Evolutionary conservation across 2,888 invertebrate genomes (phyloP).

Genomic region (Thyatira batis): DNA sequence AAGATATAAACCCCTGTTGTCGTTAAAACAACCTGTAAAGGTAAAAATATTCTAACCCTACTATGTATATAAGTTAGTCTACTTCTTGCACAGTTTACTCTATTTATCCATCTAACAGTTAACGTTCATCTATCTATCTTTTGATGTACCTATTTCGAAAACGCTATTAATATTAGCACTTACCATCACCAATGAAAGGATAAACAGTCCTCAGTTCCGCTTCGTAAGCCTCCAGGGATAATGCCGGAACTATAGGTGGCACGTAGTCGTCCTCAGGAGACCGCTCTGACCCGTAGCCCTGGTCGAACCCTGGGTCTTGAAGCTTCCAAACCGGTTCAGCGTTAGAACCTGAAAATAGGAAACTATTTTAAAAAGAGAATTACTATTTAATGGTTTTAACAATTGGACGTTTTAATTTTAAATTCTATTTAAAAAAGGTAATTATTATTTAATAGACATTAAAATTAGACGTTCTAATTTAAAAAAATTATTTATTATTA

Average conservation of each 20-base stretch:
- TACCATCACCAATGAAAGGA: slow-evolving; percentile 87
- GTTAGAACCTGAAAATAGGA: slow-evolving; percentile 67
- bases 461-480: no score
- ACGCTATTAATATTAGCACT: slow-evolving; percentile 30
- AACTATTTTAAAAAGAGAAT: background rate
- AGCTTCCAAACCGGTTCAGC: slow-evolving; percentile 81
- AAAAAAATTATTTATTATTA: no score
- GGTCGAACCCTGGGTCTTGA: slow-evolving; percentile 84
- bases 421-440: no score
- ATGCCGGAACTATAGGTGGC: slow-evolving; percentile 82
- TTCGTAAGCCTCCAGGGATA: slow-evolving; percentile 82
- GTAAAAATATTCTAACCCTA: no score
- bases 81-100: background rate
- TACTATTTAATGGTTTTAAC: background rate
- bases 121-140: background rate
- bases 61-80: no score
- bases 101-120: no score
- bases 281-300: slow-evolving; percentile 89
- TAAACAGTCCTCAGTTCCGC: slow-evolving; percentile 84
- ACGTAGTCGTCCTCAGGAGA: slow-evolving; percentile 90
- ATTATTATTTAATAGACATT: no score
- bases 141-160: background rate
- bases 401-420: background rate
- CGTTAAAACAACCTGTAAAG: no score
- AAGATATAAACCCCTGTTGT: no score